Percentiles rank a stretch among this genome's conserved stretches.
These are phyloP conservation scores for Prosapia bicincta DNA, from an alignment of 2,888 invertebrate genomes.

Conservation along the genomic window DNA sequence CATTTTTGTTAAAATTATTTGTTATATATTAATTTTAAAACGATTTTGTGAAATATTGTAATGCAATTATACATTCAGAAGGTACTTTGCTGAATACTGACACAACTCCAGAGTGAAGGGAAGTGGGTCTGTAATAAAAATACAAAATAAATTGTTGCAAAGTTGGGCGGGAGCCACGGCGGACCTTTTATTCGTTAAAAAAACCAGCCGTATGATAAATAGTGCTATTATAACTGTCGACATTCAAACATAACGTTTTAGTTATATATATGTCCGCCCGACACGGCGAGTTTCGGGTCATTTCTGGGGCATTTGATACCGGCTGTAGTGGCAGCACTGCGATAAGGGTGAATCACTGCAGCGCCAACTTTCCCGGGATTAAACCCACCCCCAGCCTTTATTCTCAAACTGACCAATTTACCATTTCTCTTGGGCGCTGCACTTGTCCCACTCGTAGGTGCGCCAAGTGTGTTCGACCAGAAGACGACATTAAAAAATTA, in stretches of 20 bases:
- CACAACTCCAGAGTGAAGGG: too few relatives aligned
- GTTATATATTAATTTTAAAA: too few relatives aligned
- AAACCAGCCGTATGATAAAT: neutral
- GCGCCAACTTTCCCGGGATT: neutral
- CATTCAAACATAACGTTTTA: neutral
- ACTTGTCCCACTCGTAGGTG: neutral
- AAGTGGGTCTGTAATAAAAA: too few relatives aligned
- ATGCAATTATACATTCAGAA: too few relatives aligned
- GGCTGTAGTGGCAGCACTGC: neutral
- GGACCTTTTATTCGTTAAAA: neutral
- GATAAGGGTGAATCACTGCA: neutral
- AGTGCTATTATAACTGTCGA: neutral
- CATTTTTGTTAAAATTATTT: too few relatives aligned
- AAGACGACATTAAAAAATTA: conserved; percentile 13
- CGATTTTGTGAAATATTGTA: too few relatives aligned
- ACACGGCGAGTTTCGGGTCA: neutral
- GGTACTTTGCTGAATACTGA: too few relatives aligned
- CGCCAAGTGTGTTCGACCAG: neutral
- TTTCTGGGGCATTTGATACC: neutral
- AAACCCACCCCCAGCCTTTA: neutral
- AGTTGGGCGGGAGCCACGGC: too few relatives aligned
- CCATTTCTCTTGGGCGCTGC: neutral
- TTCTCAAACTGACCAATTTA: neutral
- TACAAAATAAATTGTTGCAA: too few relatives aligned
- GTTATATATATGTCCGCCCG: neutral